Conservation (phyloP, 2,888 invertebrate genomes). For the Orthosia gothica region DNA sequence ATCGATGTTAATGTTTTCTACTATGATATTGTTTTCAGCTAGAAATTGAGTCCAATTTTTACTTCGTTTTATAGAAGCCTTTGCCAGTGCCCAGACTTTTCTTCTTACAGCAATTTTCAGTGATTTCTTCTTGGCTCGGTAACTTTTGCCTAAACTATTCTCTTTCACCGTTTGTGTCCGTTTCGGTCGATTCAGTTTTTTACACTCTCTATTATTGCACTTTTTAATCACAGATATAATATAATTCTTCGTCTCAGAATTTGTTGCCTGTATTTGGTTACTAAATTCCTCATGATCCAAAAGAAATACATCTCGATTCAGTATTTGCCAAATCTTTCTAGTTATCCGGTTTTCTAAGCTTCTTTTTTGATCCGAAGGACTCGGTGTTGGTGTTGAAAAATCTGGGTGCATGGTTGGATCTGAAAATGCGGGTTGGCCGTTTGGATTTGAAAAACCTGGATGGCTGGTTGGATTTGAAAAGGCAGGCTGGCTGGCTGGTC, state of each 20-base stretch:
- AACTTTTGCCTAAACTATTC: constrained; percentile 8
- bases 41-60: constrained; percentile 66
- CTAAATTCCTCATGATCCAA: constrained; percentile 40
- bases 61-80: constrained; percentile 69
- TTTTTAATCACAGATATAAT: constrained; percentile 58
- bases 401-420: no score
- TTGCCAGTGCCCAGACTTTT: constrained; percentile 72
- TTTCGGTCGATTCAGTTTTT: constrained; percentile 12
- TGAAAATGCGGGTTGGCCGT: no score
- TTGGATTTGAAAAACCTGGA: background rate
- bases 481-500: background rate
- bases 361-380: constrained; percentile 15
- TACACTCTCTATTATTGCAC: constrained; percentile 53
- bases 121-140: constrained; percentile 45
- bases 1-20: constrained; percentile 75
- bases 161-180: constrained; percentile 52
- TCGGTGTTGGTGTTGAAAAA: background rate
- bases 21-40: constrained; percentile 70
- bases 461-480: background rate
- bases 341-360: constrained; percentile 46
- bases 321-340: constrained; percentile 55
- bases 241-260: constrained; percentile 51
- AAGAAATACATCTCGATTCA: constrained; percentile 43
- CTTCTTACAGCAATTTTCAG: constrained; percentile 70
- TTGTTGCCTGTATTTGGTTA: constrained; percentile 44